Conservation (phyloP, 2,888 invertebrate species). For the Leptothorax acervorum region DNA sequence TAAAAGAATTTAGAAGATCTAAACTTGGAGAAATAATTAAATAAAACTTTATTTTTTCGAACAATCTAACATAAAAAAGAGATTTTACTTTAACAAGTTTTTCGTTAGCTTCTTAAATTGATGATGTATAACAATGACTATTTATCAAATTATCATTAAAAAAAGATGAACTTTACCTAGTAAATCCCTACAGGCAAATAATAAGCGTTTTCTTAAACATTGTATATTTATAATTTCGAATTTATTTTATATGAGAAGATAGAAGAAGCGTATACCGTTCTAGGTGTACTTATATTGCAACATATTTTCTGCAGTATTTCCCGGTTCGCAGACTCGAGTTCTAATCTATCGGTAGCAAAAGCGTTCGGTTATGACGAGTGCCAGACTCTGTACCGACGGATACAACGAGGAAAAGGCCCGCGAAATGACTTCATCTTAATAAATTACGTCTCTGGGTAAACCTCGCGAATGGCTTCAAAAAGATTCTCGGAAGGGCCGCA, state of each 20-base stretch:
- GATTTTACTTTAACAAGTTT: background rate
- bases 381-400: slow-evolving; percentile 77
- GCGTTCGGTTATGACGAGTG: slow-evolving; percentile 79
- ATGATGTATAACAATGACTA: background rate
- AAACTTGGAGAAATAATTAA: background rate
- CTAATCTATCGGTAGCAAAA: slow-evolving; percentile 41
- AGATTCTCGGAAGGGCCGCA: slow-evolving; percentile 81
- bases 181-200: background rate
- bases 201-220: background rate
- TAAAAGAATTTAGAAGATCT: background rate
- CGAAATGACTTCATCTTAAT: slow-evolving; percentile 82
- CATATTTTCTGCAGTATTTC: background rate
- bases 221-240: background rate
- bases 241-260: slow-evolving; percentile 1
- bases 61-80: background rate
- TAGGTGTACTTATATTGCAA: background rate
- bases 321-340: background rate
- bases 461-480: slow-evolving; percentile 81
- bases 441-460: slow-evolving; percentile 82
- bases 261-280: background rate
- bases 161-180: background rate
- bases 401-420: slow-evolving; percentile 61
- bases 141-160: background rate
- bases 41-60: background rate
- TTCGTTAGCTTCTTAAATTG: background rate